Conservation (phyloP, 2,888 invertebrate species). For the Xestia xanthographa region DNA sequence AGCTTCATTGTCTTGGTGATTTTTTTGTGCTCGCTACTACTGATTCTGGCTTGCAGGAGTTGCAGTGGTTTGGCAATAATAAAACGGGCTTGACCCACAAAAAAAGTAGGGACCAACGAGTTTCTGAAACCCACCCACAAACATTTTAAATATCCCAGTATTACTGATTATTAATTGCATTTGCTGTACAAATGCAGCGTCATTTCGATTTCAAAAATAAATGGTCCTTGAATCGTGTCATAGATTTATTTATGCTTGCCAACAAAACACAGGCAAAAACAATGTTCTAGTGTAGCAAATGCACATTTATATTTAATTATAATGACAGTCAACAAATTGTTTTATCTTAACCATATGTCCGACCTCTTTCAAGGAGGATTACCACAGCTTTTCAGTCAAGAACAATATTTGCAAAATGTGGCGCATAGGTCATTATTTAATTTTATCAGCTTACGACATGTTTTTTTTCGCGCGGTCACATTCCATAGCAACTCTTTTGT, state of each 20-base stretch:
- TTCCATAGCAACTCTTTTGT: neutral
- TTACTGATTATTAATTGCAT: constrained; percentile 8
- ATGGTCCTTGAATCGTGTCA: constrained; percentile 36
- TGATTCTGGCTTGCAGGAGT: too few species aligned
- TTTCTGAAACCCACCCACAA: neutral
- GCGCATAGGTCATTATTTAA: neutral
- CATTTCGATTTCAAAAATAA: constrained; percentile 27
- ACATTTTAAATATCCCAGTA: neutral
- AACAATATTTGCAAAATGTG: neutral
- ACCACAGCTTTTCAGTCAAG: constrained; percentile 11
- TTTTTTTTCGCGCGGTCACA: neutral
- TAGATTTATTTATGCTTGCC: constrained; percentile 16
- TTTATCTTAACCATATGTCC: constrained; percentile 38
- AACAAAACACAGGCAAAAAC: constrained; percentile 35
- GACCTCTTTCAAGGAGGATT: constrained; percentile 42
- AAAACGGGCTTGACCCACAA: too few species aligned
- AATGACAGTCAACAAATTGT: constrained; percentile 41
- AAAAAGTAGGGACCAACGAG: neutral
- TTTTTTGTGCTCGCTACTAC: neutral
- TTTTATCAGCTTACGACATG: neutral
- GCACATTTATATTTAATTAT: constrained; percentile 40
- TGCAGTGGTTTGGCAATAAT: too few species aligned
- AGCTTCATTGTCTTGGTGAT: too few species aligned
- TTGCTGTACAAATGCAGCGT: constrained; percentile 15
- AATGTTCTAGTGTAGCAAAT: constrained; percentile 15